A percentile compares a stretch with the other conserved stretches of the same genome.
Evolutionary conservation across 2,888 invertebrate genomes (phyloP).

Genomic region (Argyra leucocephala): DNA sequence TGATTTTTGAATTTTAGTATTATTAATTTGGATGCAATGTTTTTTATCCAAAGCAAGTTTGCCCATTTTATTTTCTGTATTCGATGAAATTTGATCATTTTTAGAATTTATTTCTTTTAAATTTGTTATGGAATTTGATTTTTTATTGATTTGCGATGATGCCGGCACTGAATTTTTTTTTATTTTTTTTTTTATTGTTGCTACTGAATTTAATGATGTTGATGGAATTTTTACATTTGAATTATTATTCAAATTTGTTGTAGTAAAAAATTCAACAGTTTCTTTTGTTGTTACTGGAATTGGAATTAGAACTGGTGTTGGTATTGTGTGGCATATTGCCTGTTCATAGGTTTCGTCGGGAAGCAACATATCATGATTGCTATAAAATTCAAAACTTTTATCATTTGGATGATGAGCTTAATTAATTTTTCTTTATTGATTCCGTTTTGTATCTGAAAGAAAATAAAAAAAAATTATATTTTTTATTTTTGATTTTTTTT

Average conservation of each 20-base stretch:
- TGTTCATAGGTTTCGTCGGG: conserved; percentile 74
- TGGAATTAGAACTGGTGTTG: conserved; percentile 20
- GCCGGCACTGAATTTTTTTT: conserved; percentile 18
- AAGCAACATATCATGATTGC: conserved; percentile 52
- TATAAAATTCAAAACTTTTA: conserved; percentile 9
- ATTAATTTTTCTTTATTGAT: too few species aligned
- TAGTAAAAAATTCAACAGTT: background rate
- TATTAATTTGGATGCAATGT: conserved; percentile 7
- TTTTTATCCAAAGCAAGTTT: too few species aligned
- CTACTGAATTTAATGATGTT: background rate
- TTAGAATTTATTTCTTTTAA: conserved; percentile 13
- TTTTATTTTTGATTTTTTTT: too few species aligned
- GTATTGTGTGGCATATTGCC: conserved; percentile 25
- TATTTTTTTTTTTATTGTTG: conserved; percentile 14
- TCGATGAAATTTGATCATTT: conserved; percentile 7
- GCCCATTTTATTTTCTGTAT: background rate
- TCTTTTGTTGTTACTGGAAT: conserved; percentile 16
- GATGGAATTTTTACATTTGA: background rate
- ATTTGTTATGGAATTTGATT: background rate
- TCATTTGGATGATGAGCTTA: background rate
- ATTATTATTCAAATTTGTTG: background rate
- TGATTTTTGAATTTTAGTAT: conserved; percentile 23
- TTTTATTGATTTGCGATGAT: conserved; percentile 28
- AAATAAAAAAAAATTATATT: background rate
- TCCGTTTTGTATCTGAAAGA: too few species aligned